phyloP scores from a whole-genome alignment of 2,888 invertebrate genomes.

The Rhagonycha lutea region DNA sequence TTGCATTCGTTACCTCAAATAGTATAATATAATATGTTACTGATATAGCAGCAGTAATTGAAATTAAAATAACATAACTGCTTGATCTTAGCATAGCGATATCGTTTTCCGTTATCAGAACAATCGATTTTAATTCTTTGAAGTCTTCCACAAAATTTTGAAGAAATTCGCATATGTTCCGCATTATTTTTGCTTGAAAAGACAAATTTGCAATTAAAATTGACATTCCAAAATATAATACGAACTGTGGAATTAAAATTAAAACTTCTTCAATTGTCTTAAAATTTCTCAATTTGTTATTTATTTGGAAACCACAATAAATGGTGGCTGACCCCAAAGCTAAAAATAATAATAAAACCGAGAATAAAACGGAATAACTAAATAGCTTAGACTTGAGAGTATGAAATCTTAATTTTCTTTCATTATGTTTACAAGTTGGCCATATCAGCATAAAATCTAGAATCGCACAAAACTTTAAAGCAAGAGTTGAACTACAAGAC shows the following conservation, averaged over 20 bases:
- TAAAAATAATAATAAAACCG: too few species aligned
- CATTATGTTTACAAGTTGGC: neutral
- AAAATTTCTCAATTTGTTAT: neutral
- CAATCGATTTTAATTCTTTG: neutral
- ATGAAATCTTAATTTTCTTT: neutral
- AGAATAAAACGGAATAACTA: neutral
- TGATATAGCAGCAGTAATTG: neutral
- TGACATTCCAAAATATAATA: too few species aligned
- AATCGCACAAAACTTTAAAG: neutral
- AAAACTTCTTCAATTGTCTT: neutral
- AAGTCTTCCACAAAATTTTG: neutral
- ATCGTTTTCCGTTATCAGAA: rapidly evolving
- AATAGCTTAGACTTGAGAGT: neutral
- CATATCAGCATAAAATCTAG: neutral
- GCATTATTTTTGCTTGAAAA: neutral
- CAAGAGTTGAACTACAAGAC: rapidly evolving
- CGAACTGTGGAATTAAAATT: too few species aligned
- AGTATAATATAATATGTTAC: neutral
- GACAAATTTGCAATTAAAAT: too few species aligned
- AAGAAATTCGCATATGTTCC: rapidly evolving
- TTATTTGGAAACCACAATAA: neutral
- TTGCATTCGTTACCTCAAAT: neutral
- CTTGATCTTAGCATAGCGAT: neutral
- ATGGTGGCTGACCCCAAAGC: neutral
- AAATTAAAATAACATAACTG: neutral